A percentile compares a stretch with the other conserved stretches of the same genome.
phyloP scores from a whole-genome alignment of 1,140 invertebrate genomes.

The Ostrea denselamellosa region DNA sequence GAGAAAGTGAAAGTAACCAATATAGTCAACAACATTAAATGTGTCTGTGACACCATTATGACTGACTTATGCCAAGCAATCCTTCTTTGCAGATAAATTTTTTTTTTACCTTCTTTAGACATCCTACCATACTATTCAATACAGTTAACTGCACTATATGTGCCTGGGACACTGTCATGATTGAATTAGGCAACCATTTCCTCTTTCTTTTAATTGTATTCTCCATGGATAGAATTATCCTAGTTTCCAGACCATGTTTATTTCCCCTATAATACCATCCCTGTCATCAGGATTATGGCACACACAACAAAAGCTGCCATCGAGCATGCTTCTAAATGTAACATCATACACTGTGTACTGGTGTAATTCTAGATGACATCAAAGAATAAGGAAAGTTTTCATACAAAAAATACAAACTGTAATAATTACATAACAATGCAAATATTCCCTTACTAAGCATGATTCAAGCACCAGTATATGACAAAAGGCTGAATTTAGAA shows the following conservation, averaged over 20 bases:
- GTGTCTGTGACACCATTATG: too few species aligned
- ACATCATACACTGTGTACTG: background rate
- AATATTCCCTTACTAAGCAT: background rate
- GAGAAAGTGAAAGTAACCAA: too few species aligned
- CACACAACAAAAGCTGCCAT: conserved; percentile 24
- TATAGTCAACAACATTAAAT: too few species aligned
- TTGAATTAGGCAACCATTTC: too few species aligned
- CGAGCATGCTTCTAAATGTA: background rate
- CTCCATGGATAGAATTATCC: too few species aligned
- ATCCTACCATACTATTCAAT: background rate
- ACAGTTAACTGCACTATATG: too few species aligned
- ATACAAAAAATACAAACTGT: background rate
- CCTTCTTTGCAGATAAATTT: too few species aligned
- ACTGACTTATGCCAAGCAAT: too few species aligned
- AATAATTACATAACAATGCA: background rate
- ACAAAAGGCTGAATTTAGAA: background rate
- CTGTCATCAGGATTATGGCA: background rate
- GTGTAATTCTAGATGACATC: background rate
- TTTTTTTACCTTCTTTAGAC: background rate
- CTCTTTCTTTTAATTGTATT: too few species aligned
- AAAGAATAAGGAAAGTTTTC: background rate
- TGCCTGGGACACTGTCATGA: too few species aligned
- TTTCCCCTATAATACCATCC: background rate
- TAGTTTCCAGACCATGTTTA: background rate
- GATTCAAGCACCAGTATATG: background rate